Evolutionary conservation across 1,140 invertebrate species (phyloP).

Genomic region (Brachionus plicatilis): DNA sequence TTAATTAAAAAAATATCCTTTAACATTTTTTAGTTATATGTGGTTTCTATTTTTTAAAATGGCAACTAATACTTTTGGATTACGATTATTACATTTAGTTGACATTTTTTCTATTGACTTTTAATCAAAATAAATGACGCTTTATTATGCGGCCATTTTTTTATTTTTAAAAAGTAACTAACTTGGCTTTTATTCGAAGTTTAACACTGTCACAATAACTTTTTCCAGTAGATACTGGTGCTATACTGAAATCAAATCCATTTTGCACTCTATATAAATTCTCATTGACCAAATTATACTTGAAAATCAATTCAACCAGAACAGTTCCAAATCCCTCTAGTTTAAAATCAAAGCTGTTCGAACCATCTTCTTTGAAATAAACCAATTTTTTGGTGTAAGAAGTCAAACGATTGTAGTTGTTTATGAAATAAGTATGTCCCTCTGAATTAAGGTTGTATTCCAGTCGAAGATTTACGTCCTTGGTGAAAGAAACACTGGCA

Average conservation of each 20-base stretch:
- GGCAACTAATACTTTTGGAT: no score
- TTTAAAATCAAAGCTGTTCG: background rate
- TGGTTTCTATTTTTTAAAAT: no score
- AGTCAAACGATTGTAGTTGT: constrained; percentile 22
- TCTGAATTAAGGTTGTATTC: background rate
- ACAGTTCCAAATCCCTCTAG: constrained; percentile 11
- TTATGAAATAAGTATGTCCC: background rate
- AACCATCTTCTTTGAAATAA: background rate
- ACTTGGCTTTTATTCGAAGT: constrained; percentile 1
- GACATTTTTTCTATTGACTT: no score
- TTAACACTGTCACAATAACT: background rate
- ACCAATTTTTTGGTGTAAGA: background rate
- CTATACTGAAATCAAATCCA: constrained; percentile 25
- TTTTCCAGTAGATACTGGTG: background rate
- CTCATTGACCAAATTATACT: constrained; percentile 6
- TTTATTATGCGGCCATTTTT: background rate
- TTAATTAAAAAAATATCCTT: no score
- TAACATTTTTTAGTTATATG: no score
- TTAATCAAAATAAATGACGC: no score
- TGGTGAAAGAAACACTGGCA: background rate
- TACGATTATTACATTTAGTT: no score
- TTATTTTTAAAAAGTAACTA: background rate
- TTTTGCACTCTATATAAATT: background rate
- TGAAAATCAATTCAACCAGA: constrained; percentile 18
- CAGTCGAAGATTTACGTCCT: background rate